Base-by-base conservation (phyloP, 1,140 invertebrate species). In the Ephestia elutella region DNA sequence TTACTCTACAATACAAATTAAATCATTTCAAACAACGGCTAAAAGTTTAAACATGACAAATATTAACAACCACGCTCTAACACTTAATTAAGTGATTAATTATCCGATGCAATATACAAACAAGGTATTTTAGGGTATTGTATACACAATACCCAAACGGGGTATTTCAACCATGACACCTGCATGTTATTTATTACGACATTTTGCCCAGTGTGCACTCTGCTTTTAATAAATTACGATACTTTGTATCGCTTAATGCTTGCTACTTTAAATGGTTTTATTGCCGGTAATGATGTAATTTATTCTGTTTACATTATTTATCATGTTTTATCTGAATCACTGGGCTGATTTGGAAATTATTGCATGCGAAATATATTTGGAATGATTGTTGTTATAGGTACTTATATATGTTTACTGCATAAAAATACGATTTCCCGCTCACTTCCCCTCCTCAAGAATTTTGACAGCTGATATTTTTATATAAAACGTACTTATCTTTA, bases 131-230 rank as follows among this genome's bases (percentile, higher is more conserved):
- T 15, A 11, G 30, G n/a, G n/a, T n/a, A n/a, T n/a, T n/a, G n/a
- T n/a, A n/a, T 10, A 32, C 8, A 10, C 30, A 8, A 32, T 32
- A 25, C 18, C 25, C 11, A 57, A 57, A 49, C 11, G 38, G 30
- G 38, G 25, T 49, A 49, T 56, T 56, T 57, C 35, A 38, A 13
- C 38, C 25, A 28, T 57, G 56, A 57, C 56, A 57, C 56, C 49
- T 57, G 56, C 56, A 57, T 57, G 20, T 57, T 57, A 32, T 57
- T 57, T 50, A 57, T 50, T 19, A 17, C 13, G 15, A 19, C 25
- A 50, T 57, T 32, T 19, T 17, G 21, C n/a, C 20, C 38, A 50
- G 49, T 57, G n/a, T 30, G 21, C 48, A 56, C 30, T 56, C n/a
- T 48, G 20, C 18, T 49, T 25, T n/a, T 30, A 44, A 57, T 50